Percentiles rank a stretch among this genome's conserved stretches.
Conservation (phyloP, 2,888 invertebrate species). For the Chymomyza fuscimana region DNA sequence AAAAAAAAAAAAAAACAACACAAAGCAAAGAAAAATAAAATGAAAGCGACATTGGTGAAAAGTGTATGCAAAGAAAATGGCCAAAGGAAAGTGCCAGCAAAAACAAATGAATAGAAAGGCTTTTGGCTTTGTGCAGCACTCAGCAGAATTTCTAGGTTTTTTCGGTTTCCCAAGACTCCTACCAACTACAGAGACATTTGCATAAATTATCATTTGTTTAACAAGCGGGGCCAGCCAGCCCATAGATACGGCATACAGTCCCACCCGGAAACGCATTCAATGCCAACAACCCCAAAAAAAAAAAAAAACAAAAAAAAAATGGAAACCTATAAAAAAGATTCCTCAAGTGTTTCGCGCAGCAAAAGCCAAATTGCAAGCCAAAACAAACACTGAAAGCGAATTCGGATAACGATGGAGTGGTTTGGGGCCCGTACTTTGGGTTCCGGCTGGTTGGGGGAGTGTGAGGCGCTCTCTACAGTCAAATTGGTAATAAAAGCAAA, state of each 20-base stretch:
- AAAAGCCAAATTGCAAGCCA: slow-evolving; percentile 21
- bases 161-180: slow-evolving; percentile 16
- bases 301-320: slow-evolving; percentile 26
- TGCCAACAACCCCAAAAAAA: slow-evolving; percentile 21
- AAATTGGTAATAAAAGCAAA: slow-evolving; percentile 68
- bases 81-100: slow-evolving; percentile 3
- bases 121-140: slow-evolving; percentile 57
- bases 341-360: slow-evolving; percentile 2
- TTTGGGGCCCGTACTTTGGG: too few species aligned
- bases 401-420: background rate
- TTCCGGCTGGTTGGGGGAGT: too few species aligned
- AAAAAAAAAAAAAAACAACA: slow-evolving; percentile 23
- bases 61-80: slow-evolving; percentile 12
- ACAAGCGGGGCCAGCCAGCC: slow-evolving; percentile 43
- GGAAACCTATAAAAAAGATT: slow-evolving; percentile 41
- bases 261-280: slow-evolving; percentile 2
- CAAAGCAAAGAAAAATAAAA: slow-evolving; percentile 40
- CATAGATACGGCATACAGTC: background rate
- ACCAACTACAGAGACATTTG: slow-evolving; percentile 68
- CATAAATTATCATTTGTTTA: slow-evolving; percentile 77
- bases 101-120: slow-evolving; percentile 20
- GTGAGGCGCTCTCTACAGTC: slow-evolving; percentile 16
- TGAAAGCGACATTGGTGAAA: slow-evolving; percentile 13
- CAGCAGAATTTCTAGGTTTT: slow-evolving; percentile 46
- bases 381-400: slow-evolving; percentile 36